A percentile compares a stretch with the other conserved stretches of the same genome.
These are phyloP conservation scores for Arenicola marina DNA, from an alignment of 2,888 invertebrate genomes.

Conservation along the genomic window DNA sequence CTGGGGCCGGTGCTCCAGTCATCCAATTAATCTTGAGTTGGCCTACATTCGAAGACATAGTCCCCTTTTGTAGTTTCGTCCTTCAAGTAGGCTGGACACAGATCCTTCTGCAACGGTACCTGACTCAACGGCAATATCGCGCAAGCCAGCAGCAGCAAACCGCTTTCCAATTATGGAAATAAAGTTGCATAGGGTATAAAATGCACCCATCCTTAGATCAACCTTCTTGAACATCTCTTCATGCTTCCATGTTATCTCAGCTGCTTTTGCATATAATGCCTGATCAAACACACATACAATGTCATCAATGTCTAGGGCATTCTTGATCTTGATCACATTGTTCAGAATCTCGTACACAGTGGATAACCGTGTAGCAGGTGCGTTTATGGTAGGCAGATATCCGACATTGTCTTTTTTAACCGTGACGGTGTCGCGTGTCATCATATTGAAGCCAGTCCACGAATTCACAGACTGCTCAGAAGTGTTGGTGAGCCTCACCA, in stretches of 20 bases:
- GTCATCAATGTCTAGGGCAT: background rate
- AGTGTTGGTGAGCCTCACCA: slow-evolving; percentile 5
- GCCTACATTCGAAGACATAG: slow-evolving; percentile 7
- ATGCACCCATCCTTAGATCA: background rate
- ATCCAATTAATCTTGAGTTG: background rate
- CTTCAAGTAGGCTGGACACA: slow-evolving; percentile 20
- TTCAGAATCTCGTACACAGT: slow-evolving; percentile 17
- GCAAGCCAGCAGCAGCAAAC: slow-evolving; percentile 31
- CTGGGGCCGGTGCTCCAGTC: background rate
- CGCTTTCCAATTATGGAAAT: background rate
- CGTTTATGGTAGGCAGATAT: slow-evolving; percentile 25
- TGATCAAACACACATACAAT: slow-evolving; percentile 2
- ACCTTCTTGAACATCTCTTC: background rate
- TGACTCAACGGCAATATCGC: slow-evolving; percentile 30
- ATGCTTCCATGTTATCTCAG: slow-evolving; percentile 20
- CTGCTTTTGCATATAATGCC: background rate
- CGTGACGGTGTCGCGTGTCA: slow-evolving; percentile 2
- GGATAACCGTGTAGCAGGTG: slow-evolving; percentile 21
- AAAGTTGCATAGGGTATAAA: background rate
- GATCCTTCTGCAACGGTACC: slow-evolving; percentile 34
- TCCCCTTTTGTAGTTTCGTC: slow-evolving; percentile 14
- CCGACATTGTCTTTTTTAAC: slow-evolving; percentile 17
- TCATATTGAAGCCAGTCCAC: too few relatives aligned
- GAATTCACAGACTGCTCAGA: slow-evolving; percentile 13
- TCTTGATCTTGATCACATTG: background rate